Conservation (phyloP, 2,797 vertebrate species). For the Pterois miles region DNA sequence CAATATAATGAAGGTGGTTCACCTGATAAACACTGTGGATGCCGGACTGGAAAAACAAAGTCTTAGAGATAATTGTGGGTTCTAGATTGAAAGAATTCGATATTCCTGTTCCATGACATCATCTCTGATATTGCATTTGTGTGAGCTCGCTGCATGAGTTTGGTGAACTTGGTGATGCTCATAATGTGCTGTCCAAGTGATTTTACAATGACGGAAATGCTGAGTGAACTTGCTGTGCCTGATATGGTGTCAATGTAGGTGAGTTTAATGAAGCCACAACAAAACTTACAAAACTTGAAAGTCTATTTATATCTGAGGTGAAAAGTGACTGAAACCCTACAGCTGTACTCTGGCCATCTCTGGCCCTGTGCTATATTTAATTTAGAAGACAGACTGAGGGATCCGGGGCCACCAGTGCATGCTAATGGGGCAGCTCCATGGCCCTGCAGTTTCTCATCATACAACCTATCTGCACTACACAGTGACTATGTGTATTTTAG, state of each 20-base stretch:
- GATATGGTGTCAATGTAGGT: background rate
- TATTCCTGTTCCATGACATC: background rate
- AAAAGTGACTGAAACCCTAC: constrained; percentile 7
- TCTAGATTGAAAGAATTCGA: background rate
- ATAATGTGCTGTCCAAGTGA: constrained; percentile 7
- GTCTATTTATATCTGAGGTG: constrained; percentile 9
- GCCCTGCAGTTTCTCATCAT: constrained; percentile 46
- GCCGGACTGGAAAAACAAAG: too few species aligned
- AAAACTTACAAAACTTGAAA: constrained; percentile 1
- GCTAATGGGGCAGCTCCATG: constrained; percentile 34
- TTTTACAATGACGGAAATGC: constrained; percentile 7
- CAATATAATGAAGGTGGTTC: too few species aligned
- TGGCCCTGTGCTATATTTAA: constrained; percentile 26
- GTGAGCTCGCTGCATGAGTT: background rate
- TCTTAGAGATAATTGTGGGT: background rate
- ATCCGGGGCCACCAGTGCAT: constrained; percentile 33
- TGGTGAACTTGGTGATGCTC: background rate
- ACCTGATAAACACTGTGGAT: too few species aligned
- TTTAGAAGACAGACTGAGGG: constrained; percentile 31
- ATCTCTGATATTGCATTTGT: background rate
- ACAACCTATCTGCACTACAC: constrained; percentile 30
- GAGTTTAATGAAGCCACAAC: constrained; percentile 9
- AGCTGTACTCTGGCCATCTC: constrained; percentile 26
- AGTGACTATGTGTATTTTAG: constrained; percentile 36
- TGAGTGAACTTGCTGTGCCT: constrained; percentile 5